These are phyloP conservation scores for Chaunax sp. DNA, from an alignment of 2,797 vertebrate genomes.

Conservation along the genomic window DNA sequence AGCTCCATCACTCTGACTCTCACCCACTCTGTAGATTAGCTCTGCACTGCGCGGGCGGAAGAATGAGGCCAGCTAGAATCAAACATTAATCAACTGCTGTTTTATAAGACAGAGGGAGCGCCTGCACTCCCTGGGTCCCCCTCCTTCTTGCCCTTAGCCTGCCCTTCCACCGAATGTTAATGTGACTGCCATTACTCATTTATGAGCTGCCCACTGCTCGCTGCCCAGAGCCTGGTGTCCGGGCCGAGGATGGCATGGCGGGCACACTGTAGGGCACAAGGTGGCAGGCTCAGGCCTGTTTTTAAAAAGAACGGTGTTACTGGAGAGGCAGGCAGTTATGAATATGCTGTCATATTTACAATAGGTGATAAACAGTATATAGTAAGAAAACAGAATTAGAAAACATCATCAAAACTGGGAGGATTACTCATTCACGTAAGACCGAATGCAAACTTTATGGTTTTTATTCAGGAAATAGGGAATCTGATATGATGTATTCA, in stretches of 20 bases:
- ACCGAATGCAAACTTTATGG: slow-evolving; percentile 52
- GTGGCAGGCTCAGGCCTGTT: slow-evolving; percentile 31
- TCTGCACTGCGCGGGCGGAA: slow-evolving; percentile 45
- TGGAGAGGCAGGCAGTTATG: background rate
- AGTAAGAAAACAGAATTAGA: slow-evolving; percentile 34
- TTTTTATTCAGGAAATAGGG: slow-evolving; percentile 55
- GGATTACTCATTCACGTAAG: slow-evolving; percentile 37
- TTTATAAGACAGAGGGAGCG: slow-evolving; percentile 74
- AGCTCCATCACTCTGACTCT: slow-evolving; percentile 62
- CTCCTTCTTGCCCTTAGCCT: slow-evolving; percentile 63
- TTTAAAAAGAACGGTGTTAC: slow-evolving; percentile 24
- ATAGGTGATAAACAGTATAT: slow-evolving; percentile 1
- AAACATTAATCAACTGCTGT: slow-evolving; percentile 83
- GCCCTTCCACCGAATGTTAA: slow-evolving; percentile 78
- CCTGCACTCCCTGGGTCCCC: slow-evolving; percentile 54
- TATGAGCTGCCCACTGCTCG: slow-evolving; percentile 66
- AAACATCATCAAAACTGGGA: slow-evolving; percentile 41
- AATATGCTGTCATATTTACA: slow-evolving; percentile 26
- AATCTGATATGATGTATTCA: slow-evolving; percentile 61
- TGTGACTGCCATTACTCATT: slow-evolving; percentile 78
- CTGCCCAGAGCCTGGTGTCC: slow-evolving; percentile 59
- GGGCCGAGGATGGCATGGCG: slow-evolving; percentile 36
- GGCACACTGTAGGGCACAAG: slow-evolving; percentile 39
- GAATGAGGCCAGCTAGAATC: slow-evolving; percentile 76
- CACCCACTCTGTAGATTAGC: slow-evolving; percentile 60